Evolutionary conservation across 2,797 vertebrate genomes (phyloP), one percentile per base, ranked within the genome.

Genomic region (Cuniculus paca): DNA sequence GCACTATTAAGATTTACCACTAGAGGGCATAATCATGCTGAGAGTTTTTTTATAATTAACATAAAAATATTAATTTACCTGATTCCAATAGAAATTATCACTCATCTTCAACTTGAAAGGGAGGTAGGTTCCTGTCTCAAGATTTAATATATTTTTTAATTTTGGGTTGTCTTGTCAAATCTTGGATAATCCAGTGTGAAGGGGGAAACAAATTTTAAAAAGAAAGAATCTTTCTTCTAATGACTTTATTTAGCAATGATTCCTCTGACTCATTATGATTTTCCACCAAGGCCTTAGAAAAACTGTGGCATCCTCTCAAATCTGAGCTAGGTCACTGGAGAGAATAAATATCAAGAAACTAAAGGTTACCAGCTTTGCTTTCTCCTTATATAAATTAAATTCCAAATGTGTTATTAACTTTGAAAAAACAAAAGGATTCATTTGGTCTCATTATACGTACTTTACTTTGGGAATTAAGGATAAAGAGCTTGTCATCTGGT

Each of bases 401-500:
- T n/a, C 87, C 77, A 80, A 28, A 58, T 10, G 52, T 7, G 70
- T 42, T 45, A 13, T 10, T 19, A 45, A 58, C 65, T 78, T 60
- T 86, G 34, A 61, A 26, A 48, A 72, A 58, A 54, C 28, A 50
- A 42, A 90, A 61, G 2, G 48, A n/a, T 5, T 2, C 10, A 72
- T 52, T 68, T 36, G 13, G 20, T 42, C 74, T 72, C 81, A 82
- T 45, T 79, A 52, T 16, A 97, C 98, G 63, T 90, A 99, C 99
- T 98, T 99, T 99, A 97, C 97, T 99, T 17, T 98, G 98, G 91
- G 99, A 98, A 92, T 98, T 99, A 74, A 99, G 98, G 6, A 98
- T 98, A 95, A 99, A 99, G 92, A 99, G 98, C 45, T 96, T 98
- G 97, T 99, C 99, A 0, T 96, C 97, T 0, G 98, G 97, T 60